Base-by-base conservation (phyloP, 2,888 invertebrate genomes). In the Galerucella nymphaeae region DNA sequence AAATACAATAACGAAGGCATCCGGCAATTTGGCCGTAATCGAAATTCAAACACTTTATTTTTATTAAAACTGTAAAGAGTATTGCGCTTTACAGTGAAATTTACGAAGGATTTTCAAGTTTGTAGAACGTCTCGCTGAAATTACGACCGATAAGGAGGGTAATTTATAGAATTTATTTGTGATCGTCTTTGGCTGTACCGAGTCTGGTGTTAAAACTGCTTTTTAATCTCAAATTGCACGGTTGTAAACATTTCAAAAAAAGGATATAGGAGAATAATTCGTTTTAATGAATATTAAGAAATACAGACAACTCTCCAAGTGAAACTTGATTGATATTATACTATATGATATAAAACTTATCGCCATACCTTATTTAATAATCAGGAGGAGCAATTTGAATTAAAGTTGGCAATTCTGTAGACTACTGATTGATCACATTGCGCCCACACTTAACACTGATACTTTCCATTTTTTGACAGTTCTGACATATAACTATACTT, bases 1-100 rank as follows among this genome's bases (percentile, higher is more conserved):
- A 84, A 83, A 83, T 83, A 83, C 82, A 84, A 84, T 84, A 84
- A 82, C 75, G 65, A 77, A 75, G 45, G 70, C 70, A 70, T 64
- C 63, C 70, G 70, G 70, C 74, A 74, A 74, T 74, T 74, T 69
- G 69, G 69, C 50, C 71, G 58, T 71, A 74, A 74, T 74, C 61
- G 74, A 74, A 74, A 69, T 74, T 69, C 71, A 71, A 74, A 74
- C 71, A 74, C 71, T 74, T 74, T 71, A 74, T 74, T 74, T 69
- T 66, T 65, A 64, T 71, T 71, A 71, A 71, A 48, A 71, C 68
- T 71, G 68, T 45, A 55, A 61, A 55, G 57, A 63, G 70, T 70
- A 63, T 70, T 70, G 57, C 57, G 63, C 45, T 70, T 61, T 45
- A 63, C 63, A 23, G 20, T 20, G 63, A 41, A 42, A 70, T 70